Evolutionary conservation across 64 coral and sea anemone genomes (phyloP).

Genomic region (Montipora efflorescens): DNA sequence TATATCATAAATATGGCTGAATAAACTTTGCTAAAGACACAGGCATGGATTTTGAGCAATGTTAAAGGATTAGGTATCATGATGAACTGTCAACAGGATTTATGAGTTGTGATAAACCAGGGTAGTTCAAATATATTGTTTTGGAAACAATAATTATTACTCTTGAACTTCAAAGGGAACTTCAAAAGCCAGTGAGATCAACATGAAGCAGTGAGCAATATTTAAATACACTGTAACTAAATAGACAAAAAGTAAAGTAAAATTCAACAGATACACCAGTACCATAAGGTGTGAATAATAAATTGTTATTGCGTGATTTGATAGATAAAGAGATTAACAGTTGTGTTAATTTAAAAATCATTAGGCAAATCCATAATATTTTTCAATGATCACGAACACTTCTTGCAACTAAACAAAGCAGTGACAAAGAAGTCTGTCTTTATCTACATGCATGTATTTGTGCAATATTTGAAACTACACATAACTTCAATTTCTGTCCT

Average conservation of each 20-base stretch:
- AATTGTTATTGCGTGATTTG: background rate
- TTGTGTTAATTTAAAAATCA: background rate
- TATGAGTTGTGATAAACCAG: background rate
- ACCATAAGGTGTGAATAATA: too few species aligned
- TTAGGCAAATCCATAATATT: background rate
- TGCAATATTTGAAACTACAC: background rate
- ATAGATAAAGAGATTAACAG: background rate
- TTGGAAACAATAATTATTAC: background rate
- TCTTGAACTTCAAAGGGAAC: background rate
- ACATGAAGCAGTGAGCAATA: too few species aligned
- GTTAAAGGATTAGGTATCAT: background rate
- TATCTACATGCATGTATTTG: background rate
- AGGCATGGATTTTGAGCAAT: too few species aligned
- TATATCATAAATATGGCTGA: too few species aligned
- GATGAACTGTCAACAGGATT: background rate
- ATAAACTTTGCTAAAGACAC: too few species aligned
- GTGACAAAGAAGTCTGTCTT: background rate
- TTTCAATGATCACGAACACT: background rate
- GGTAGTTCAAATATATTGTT: background rate
- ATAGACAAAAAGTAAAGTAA: background rate
- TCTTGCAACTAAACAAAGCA: background rate
- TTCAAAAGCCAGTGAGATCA: background rate
- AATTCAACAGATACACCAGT: background rate
- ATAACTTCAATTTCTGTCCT: slow-evolving; percentile 23
- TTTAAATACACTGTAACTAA: too few species aligned